A percentile compares a stretch with the other conserved stretches of the same genome.
Conservation (phyloP, 2,797 vertebrate genomes). For the Muraenolepis orangiensis region DNA sequence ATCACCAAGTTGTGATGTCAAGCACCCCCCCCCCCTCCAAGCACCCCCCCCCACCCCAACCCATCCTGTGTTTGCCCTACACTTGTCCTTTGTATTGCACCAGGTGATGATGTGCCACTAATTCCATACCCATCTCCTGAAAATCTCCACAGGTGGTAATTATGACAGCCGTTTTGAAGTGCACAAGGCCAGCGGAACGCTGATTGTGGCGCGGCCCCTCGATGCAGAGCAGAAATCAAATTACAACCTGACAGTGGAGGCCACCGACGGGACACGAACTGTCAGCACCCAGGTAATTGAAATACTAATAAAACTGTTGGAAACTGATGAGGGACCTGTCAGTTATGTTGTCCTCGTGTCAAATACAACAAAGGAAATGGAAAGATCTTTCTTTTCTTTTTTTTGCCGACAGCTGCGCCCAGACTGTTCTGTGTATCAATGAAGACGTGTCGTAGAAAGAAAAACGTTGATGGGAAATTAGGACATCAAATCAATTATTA, state of each 20-base stretch:
- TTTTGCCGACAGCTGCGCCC: background rate
- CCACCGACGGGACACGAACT: conserved; percentile 91
- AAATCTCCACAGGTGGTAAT: conserved; percentile 86
- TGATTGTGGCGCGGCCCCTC: conserved; percentile 90
- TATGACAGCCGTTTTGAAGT: conserved; percentile 96
- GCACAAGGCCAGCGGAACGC: conserved; percentile 92
- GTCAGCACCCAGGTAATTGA: conserved; percentile 92
- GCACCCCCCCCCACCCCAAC: too few species aligned
- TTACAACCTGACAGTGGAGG: conserved; percentile 98
- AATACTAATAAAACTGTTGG: conserved; percentile 62
- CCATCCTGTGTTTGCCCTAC: conserved; percentile 29
- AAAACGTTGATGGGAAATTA: background rate
- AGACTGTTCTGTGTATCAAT: background rate
- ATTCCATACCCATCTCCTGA: conserved; percentile 56
- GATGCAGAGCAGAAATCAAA: conserved; percentile 94
- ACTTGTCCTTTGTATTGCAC: conserved; percentile 22
- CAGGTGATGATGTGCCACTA: conserved; percentile 40
- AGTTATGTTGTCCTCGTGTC: conserved; percentile 37
- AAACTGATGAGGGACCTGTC: conserved; percentile 62
- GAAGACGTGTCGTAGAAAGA: background rate
- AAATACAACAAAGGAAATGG: conserved; percentile 23
- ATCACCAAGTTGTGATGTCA: conserved; percentile 33
- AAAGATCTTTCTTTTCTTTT: background rate
- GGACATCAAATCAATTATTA: background rate
- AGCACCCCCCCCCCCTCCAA: conserved; percentile 14